Percentiles rank a stretch among this genome's conserved stretches.
Conservation (phyloP, 1,140 invertebrate species). For the Marisa cornuarietis region DNA sequence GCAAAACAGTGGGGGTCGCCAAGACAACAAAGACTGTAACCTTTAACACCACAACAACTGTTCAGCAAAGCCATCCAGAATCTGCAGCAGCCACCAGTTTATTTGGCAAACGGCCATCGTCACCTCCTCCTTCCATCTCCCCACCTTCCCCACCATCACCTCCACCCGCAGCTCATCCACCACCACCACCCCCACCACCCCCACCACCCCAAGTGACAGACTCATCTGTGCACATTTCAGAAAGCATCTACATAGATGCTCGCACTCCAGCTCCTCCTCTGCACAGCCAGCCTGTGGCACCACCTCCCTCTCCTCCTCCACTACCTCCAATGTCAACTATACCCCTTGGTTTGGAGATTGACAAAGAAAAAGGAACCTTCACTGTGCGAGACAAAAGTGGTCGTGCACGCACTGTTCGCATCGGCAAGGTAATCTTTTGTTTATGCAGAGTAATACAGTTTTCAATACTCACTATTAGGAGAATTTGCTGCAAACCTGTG, state of each 20-base stretch:
- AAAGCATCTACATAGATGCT: constrained; percentile 8
- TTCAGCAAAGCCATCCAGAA: constrained; percentile 21
- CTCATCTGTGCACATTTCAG: not conserved
- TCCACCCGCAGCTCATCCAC: constrained; percentile 33
- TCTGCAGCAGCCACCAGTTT: not conserved
- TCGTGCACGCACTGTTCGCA: constrained; percentile 91
- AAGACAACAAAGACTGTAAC: constrained; percentile 15
- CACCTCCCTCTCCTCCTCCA: constrained; percentile 69
- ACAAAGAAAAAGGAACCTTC: constrained; percentile 49
- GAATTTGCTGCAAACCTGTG: too few relatives aligned
- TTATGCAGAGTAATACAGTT: too few relatives aligned
- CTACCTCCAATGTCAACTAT: constrained; percentile 85
- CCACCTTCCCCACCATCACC: constrained; percentile 16
- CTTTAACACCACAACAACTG: constrained; percentile 20
- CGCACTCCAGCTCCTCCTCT: constrained; percentile 13
- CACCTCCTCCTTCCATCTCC: constrained; percentile 31
- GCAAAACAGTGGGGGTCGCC: not conserved
- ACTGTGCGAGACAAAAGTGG: constrained; percentile 71
- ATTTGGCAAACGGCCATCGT: constrained; percentile 9
- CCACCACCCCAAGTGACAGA: constrained; percentile 13
- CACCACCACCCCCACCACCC: constrained; percentile 31
- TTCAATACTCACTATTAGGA: too few relatives aligned
- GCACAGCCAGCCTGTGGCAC: constrained; percentile 47
- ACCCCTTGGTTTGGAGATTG: constrained; percentile 74
- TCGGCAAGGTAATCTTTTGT: constrained; percentile 77